These are phyloP conservation scores for Heteromyza rotundicornis DNA, from an alignment of 2,888 invertebrate species.

Conservation along the genomic window DNA sequence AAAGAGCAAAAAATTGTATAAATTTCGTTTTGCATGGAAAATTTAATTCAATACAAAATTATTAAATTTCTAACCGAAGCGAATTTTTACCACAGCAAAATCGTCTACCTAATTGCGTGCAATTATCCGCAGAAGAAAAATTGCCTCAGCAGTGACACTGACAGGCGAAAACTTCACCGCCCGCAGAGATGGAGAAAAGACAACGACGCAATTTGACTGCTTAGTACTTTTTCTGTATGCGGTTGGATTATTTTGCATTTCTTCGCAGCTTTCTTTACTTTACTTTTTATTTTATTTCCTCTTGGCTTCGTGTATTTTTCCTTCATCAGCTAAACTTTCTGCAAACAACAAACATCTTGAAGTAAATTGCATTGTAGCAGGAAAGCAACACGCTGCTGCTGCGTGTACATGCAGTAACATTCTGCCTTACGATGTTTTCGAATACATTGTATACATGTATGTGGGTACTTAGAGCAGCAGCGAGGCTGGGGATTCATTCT, in stretches of 20 bases:
- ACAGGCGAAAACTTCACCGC: not conserved
- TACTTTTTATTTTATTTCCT: too few relatives aligned
- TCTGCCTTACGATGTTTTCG: too few relatives aligned
- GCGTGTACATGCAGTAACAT: too few relatives aligned
- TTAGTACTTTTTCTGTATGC: not conserved
- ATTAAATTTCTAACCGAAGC: too few relatives aligned
- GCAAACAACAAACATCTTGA: not conserved
- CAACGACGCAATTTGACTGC: not conserved
- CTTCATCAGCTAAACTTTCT: too few relatives aligned
- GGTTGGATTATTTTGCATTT: not conserved
- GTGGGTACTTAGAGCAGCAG: too few relatives aligned
- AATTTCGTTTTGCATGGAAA: too few relatives aligned
- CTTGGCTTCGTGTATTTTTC: too few relatives aligned
- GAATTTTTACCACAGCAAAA: slow-evolving; percentile 10
- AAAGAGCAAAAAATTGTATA: too few relatives aligned
- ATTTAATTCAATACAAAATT: too few relatives aligned
- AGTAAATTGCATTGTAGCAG: not conserved
- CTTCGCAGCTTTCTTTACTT: not conserved
- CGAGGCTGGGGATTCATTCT: too few relatives aligned
- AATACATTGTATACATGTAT: too few relatives aligned
- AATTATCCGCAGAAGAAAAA: slow-evolving; percentile 28
- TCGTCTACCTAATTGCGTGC: slow-evolving; percentile 28
- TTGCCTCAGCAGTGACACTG: not conserved
- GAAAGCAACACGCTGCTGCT: not conserved
- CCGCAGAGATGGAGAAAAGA: not conserved